These are phyloP conservation scores for Cochlearius cochlearius DNA, from an alignment of 2,113 vertebrate species.

Conservation along the genomic window DNA sequence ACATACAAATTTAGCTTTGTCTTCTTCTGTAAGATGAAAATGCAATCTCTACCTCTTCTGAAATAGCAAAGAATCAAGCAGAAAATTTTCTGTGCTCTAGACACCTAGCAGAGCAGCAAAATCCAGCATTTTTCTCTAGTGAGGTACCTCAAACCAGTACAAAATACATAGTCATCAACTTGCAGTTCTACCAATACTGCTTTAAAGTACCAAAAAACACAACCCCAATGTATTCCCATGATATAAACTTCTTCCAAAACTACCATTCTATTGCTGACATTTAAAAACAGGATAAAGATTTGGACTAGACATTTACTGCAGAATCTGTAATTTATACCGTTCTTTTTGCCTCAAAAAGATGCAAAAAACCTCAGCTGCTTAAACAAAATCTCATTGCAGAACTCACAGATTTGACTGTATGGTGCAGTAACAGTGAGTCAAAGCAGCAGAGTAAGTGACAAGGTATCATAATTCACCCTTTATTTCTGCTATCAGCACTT, in stretches of 20 bases:
- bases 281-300: not conserved
- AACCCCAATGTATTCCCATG: not conserved
- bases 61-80: not conserved
- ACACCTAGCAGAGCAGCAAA: not conserved
- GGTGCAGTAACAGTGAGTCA: not conserved
- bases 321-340: not conserved
- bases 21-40: not conserved
- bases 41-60: not conserved
- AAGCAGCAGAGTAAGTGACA: not conserved
- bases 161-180: not conserved
- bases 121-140: not conserved
- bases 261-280: not conserved
- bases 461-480: not conserved
- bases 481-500: not conserved
- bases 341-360: not conserved
- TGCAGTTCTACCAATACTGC: not conserved
- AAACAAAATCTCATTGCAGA: not conserved
- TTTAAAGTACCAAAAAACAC: not conserved
- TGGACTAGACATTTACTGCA: not conserved
- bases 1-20: not conserved
- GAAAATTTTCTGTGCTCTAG: not conserved
- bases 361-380: not conserved
- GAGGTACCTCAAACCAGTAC: not conserved
- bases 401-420: not conserved
- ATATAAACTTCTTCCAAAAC: not conserved